These are phyloP conservation scores for Campoletis sonorensis DNA, from an alignment of 1,140 invertebrate species.

Conservation along the genomic window DNA sequence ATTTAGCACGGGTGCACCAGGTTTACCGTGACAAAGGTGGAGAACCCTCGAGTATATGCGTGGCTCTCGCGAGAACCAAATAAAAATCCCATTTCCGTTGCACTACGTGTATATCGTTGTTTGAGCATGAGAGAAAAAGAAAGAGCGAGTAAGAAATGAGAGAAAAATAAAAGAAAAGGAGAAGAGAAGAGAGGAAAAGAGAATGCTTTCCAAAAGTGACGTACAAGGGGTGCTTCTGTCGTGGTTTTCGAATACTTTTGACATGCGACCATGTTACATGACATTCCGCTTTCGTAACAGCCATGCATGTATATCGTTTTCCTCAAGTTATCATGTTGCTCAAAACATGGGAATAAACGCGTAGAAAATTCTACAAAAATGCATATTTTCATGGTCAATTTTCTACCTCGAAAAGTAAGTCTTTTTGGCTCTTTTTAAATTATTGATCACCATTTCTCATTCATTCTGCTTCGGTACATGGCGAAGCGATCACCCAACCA, in stretches of 20 bases:
- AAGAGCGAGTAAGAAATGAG: slow-evolving; percentile 48
- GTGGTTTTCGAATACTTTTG: not conserved
- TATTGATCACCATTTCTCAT: too few relatives aligned
- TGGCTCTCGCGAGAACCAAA: slow-evolving; percentile 49
- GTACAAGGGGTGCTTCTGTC: not conserved
- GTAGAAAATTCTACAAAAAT: too few relatives aligned
- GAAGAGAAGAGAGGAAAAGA: slow-evolving; percentile 37
- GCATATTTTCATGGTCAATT: too few relatives aligned
- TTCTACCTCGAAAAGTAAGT: too few relatives aligned
- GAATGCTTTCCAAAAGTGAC: not conserved
- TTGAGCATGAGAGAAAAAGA: slow-evolving; percentile 29
- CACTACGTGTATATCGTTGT: slow-evolving; percentile 46
- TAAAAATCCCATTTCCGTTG: slow-evolving; percentile 66
- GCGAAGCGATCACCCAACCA: too few relatives aligned
- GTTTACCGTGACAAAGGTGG: slow-evolving; percentile 54
- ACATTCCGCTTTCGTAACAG: not conserved
- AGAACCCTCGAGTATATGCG: slow-evolving; percentile 44
- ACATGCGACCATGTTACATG: not conserved
- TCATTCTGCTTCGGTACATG: too few relatives aligned
- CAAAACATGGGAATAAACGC: too few relatives aligned
- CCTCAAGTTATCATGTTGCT: too few relatives aligned
- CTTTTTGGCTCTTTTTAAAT: too few relatives aligned
- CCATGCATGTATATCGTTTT: slow-evolving; percentile 17
- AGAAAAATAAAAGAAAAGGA: too few relatives aligned
- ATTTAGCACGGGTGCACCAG: slow-evolving; percentile 19